Evolutionary conservation across 2,113 vertebrate species (phyloP), one percentile per base, ranked within the genome.

Genomic region (Tetrao urogallus): DNA sequence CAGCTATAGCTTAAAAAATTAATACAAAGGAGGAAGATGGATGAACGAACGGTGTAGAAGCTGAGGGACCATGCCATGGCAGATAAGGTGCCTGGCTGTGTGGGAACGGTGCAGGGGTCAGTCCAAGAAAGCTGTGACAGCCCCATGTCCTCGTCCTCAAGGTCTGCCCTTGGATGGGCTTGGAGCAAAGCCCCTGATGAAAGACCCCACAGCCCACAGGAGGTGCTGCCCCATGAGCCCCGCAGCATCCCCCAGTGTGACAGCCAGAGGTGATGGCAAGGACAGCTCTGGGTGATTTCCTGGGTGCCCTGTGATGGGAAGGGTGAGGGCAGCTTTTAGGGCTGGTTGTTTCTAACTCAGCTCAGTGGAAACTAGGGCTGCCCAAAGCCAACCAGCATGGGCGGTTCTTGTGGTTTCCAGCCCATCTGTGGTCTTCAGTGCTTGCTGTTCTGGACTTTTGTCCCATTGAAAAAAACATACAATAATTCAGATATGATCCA

Each of bases 271-370:
- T 1, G 2, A 72, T 27, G 79, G 54, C 10, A 16, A 8, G 54
- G 48, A 40, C 38, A 76, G 13, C 48, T 66, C 71, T 21, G 13
- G 66, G 73, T 38, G 88, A 45, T 6, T 16, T 34, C 45, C 36
- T 6, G 0, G 1, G 6, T 27, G 56, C 8, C 14, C 13, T 4
- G 1, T 27, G 45, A 48, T 42, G 12, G 21, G 66, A 61, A 64
- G 81, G 27, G 5, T 22, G 32, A 67, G 25, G 24, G 63, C 52
- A 20, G 47, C 86, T 12, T 22, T 25, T 1, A 1, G 67, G 10
- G 20, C 18, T 57, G 20, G 50, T 10, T 80, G 76, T 84, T 87
- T 19, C 64, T 57, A 69, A 43, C 45, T 54, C 10, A 12, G 6
- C 27, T 58, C 42, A 36, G 3, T 0, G 3, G 70, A 27, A 66